Percentiles rank a stretch among this genome's conserved stretches.
phyloP scores from a whole-genome alignment of 1,140 invertebrate genomes.

The Uloborus diversus region DNA sequence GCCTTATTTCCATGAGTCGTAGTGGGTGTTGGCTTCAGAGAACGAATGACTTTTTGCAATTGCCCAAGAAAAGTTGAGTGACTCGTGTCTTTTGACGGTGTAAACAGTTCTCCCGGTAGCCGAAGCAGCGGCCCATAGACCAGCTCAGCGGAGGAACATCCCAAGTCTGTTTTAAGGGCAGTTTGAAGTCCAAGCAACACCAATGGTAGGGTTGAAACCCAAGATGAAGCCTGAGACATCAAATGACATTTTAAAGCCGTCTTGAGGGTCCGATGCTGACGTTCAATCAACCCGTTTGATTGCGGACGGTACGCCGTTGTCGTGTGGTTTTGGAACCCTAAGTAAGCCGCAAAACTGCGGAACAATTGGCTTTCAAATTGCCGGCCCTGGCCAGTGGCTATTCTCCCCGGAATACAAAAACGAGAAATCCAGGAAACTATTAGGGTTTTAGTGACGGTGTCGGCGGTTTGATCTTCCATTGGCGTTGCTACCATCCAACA shows the following conservation, averaged over 20 bases:
- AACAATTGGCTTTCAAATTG: conserved; percentile 65
- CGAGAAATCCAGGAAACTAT: conserved; percentile 62
- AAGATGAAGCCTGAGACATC: too few relatives aligned
- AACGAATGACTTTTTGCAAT: neutral
- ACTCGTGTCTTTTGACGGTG: neutral
- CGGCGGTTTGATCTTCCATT: conserved; percentile 63
- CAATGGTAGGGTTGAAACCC: conserved; percentile 57
- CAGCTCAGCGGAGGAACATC: conserved; percentile 52
- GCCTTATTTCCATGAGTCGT: conserved; percentile 2
- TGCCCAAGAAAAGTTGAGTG: conserved; percentile 11
- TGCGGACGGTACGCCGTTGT: conserved; percentile 59
- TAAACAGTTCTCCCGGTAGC: conserved; percentile 54
- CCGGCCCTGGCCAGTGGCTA: conserved; percentile 65
- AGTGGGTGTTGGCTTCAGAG: neutral
- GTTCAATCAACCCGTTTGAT: conserved; percentile 63
- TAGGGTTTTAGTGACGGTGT: conserved; percentile 62
- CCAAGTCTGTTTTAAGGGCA: conserved; percentile 60
- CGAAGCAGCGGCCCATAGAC: conserved; percentile 53
- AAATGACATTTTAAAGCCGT: conserved; percentile 51
- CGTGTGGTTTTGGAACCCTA: neutral
- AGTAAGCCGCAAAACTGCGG: conserved; percentile 31
- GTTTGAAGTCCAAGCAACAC: conserved; percentile 62
- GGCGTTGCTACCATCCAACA: conserved; percentile 64
- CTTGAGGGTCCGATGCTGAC: conserved; percentile 65
- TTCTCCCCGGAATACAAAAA: conserved; percentile 60